These are phyloP conservation scores for Rhopalosiphum nymphaeae DNA, from an alignment of 2,888 invertebrate species.

Conservation along the genomic window DNA sequence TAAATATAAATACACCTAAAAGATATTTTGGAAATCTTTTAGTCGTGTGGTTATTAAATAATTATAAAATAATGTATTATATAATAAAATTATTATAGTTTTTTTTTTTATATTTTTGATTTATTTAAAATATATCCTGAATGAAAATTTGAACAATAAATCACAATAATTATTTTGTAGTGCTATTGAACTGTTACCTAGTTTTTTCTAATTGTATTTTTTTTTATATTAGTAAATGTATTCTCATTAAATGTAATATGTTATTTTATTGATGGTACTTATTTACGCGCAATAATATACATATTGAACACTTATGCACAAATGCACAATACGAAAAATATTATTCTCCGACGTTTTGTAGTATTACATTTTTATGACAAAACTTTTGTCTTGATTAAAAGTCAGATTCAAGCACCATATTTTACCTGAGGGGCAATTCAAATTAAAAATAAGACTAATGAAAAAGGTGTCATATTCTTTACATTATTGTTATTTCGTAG, in stretches of 20 bases:
- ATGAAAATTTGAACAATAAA: neutral
- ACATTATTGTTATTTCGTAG: neutral
- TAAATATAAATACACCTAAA: neutral
- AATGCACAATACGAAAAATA: neutral
- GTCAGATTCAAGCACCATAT: neutral
- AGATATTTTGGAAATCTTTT: neutral
- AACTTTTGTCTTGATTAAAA: slow-evolving; percentile 4
- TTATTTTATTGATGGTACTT: neutral
- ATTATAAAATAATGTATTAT: neutral
- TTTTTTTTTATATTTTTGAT: neutral
- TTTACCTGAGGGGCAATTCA: neutral
- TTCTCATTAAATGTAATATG: neutral
- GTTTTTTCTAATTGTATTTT: neutral
- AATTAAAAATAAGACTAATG: slow-evolving; percentile 17
- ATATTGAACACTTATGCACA: neutral
- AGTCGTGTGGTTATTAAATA: neutral
- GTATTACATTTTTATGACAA: neutral
- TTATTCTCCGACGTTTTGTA: neutral
- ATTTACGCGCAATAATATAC: neutral
- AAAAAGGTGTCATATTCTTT: slow-evolving; percentile 36
- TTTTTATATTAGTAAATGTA: neutral
- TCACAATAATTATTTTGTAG: neutral
- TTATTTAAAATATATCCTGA: neutral
- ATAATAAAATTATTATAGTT: too few species aligned
- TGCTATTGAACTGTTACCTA: neutral